Conservation (phyloP, 2,888 invertebrate genomes). For the Drosophila setosimentum region DNA sequence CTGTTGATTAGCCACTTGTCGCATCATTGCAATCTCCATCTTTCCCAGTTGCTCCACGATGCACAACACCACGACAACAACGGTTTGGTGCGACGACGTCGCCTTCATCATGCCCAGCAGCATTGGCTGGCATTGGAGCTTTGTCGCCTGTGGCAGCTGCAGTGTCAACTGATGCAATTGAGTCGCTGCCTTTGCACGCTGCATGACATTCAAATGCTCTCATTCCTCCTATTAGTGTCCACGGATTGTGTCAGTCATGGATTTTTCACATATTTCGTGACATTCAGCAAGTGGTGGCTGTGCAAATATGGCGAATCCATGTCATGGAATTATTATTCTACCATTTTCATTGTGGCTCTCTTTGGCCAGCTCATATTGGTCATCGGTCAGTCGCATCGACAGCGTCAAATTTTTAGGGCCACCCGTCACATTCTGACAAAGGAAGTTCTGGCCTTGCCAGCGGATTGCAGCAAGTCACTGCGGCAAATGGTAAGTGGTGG, state of each 20-base stretch:
- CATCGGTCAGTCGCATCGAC: conserved; percentile 40
- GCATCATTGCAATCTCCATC: conserved; percentile 67
- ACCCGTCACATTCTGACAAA: conserved; percentile 27
- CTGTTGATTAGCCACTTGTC: conserved; percentile 64
- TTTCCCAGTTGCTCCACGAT: conserved; percentile 54
- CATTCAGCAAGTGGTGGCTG: conserved; percentile 45
- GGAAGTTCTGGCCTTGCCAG: conserved; percentile 27
- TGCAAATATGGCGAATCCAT: conserved; percentile 1
- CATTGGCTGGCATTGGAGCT: conserved; percentile 61
- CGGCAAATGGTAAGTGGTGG: conserved; percentile 36
- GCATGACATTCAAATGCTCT: conserved; percentile 64
- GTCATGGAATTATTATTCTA: not conserved
- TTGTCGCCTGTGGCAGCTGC: conserved; percentile 56
- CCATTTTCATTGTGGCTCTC: conserved; percentile 10
- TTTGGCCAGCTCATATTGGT: conserved; percentile 49
- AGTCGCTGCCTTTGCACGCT: conserved; percentile 52
- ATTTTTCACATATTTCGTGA: conserved; percentile 77
- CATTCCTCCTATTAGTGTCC: conserved; percentile 63
- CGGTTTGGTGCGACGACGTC: not conserved
- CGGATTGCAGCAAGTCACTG: conserved; percentile 23
- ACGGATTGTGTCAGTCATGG: conserved; percentile 69
- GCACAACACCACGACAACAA: conserved; percentile 12
- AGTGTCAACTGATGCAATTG: conserved; percentile 56
- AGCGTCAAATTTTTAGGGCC: conserved; percentile 8
- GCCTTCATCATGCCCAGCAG: conserved; percentile 49